Conservation (phyloP, 2,113 vertebrate species). For the Sebastes fasciatus region DNA sequence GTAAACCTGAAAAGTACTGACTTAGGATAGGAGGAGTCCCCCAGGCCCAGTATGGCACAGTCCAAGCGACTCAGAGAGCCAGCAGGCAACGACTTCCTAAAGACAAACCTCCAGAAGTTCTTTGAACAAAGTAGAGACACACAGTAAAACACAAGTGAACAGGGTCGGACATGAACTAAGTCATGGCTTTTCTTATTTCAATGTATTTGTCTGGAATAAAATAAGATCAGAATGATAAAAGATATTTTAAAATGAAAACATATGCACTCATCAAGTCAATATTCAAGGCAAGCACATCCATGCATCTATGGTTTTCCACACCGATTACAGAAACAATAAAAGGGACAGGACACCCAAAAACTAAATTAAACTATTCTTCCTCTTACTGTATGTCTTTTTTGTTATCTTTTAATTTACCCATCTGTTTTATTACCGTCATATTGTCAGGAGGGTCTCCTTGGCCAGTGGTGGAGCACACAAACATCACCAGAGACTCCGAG, state of each 20-base stretch:
- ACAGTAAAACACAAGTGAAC: background rate
- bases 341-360: background rate
- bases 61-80: constrained; percentile 90
- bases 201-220: background rate
- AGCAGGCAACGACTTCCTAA: constrained; percentile 88
- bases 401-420: background rate
- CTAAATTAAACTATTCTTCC: background rate
- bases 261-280: background rate
- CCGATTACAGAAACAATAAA: background rate
- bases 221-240: background rate
- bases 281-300: background rate
- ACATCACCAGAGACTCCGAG: constrained; percentile 90
- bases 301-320: background rate
- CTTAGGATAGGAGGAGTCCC: constrained; percentile 96
- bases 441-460: constrained; percentile 98
- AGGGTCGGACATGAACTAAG: background rate
- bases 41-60: constrained; percentile 92
- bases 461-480: constrained; percentile 94
- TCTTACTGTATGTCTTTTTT: background rate
- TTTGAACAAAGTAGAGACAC: constrained; percentile 52
- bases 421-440: constrained; percentile 89
- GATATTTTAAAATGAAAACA: background rate
- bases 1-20: constrained; percentile 74
- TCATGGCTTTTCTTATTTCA: background rate
- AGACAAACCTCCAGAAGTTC: constrained; percentile 96